These are phyloP conservation scores for Autographa gamma DNA, from an alignment of 2,888 invertebrate genomes.

Conservation along the genomic window DNA sequence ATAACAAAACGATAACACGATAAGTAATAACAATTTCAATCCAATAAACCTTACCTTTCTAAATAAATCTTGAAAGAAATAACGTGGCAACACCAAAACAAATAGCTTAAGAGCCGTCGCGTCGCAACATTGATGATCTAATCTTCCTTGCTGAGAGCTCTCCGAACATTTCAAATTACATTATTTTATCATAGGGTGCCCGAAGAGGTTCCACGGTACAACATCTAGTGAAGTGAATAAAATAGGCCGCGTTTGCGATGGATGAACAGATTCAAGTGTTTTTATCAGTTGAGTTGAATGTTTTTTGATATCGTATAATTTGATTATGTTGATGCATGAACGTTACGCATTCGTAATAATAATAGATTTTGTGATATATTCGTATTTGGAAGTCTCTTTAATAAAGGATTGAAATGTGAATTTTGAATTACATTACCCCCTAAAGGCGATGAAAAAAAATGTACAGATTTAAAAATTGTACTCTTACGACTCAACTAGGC, in stretches of 20 bases:
- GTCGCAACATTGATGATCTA: constrained; percentile 15
- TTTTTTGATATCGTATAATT: neutral
- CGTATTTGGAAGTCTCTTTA: too few species aligned
- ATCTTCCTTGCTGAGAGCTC: constrained; percentile 16
- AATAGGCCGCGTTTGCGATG: neutral
- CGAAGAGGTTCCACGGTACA: constrained; percentile 12
- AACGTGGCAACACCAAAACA: neutral
- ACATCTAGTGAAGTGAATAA: neutral
- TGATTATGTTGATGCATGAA: too few species aligned
- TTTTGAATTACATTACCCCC: too few species aligned
- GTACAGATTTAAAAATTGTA: too few species aligned
- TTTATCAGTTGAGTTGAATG: neutral
- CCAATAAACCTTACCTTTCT: neutral
- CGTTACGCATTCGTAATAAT: too few species aligned
- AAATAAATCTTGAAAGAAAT: neutral
- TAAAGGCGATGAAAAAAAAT: too few species aligned
- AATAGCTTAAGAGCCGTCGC: neutral
- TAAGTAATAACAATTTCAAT: neutral
- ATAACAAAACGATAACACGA: too few species aligned
- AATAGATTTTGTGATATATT: too few species aligned
- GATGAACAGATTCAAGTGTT: neutral
- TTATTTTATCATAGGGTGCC: constrained; percentile 13
- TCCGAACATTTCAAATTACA: constrained; percentile 29
- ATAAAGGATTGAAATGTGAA: too few species aligned
- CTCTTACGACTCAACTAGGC: too few species aligned